These are phyloP conservation scores for Holothuria scabra DNA, from an alignment of 53 echinoderm and acorn worm genomes.

Conservation along the genomic window DNA sequence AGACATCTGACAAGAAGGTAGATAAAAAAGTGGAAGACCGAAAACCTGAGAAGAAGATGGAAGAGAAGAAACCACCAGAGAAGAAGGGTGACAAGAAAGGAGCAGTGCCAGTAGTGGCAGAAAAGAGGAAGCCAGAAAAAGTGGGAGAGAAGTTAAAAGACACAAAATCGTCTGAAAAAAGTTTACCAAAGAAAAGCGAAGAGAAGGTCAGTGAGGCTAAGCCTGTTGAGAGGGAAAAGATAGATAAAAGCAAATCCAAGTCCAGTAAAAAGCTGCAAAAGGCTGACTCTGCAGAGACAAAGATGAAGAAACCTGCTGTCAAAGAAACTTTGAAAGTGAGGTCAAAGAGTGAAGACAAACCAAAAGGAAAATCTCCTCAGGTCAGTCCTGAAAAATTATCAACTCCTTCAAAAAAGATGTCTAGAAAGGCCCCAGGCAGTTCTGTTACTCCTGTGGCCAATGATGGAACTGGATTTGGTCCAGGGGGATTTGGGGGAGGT, in stretches of 20 bases:
- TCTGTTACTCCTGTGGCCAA: slow-evolving; percentile 36
- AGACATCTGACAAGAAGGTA: slow-evolving; percentile 30
- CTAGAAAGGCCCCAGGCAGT: slow-evolving; percentile 50
- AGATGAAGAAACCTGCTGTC: slow-evolving; percentile 11
- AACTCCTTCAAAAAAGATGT: slow-evolving; percentile 10
- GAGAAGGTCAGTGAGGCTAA: slow-evolving; percentile 37
- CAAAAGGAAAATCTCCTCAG: slow-evolving; percentile 26
- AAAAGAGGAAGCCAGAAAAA: slow-evolving; percentile 59
- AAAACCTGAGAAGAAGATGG: slow-evolving; percentile 34
- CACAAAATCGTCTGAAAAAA: slow-evolving; percentile 28
- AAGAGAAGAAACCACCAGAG: slow-evolving; percentile 52
- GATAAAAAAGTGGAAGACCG: slow-evolving; percentile 40
- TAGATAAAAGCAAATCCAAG: slow-evolving; percentile 17
- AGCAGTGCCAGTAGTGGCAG: slow-evolving; percentile 42
- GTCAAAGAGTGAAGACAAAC: slow-evolving; percentile 50
- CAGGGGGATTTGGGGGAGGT: slow-evolving; percentile 61
- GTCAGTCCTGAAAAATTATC: slow-evolving; percentile 11
- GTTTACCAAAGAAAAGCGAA: slow-evolving; percentile 52
- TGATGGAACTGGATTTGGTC: slow-evolving; percentile 55
- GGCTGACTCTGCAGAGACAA: not conserved
- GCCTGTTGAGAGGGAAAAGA: slow-evolving; percentile 57
- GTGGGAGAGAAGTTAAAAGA: slow-evolving; percentile 45
- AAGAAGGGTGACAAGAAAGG: slow-evolving; percentile 63
- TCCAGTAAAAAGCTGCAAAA: slow-evolving; percentile 47
- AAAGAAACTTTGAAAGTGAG: slow-evolving; percentile 29